phyloP scores from a whole-genome alignment of 1,140 invertebrate species.

The Scaptodrosophila lebanonensis region DNA sequence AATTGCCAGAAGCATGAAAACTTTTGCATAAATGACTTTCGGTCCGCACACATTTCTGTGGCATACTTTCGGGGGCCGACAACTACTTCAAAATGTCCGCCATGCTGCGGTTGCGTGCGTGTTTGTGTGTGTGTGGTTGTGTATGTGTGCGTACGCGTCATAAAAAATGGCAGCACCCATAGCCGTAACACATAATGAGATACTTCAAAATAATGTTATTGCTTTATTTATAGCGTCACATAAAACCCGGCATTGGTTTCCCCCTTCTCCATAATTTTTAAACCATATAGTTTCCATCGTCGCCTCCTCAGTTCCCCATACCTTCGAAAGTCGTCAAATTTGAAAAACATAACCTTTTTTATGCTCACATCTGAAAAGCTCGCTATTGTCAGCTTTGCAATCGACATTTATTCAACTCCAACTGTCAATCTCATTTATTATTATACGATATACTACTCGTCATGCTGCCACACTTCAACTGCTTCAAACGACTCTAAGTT shows the following conservation, averaged over 20 bases:
- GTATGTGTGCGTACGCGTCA: constrained; percentile 24
- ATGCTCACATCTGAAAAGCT: constrained; percentile 34
- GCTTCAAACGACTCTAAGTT: no score
- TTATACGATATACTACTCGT: no score
- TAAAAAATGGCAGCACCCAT: constrained; percentile 64
- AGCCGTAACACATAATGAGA: constrained; percentile 70
- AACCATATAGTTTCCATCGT: no score
- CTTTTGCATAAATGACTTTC: constrained; percentile 64
- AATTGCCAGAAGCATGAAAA: constrained; percentile 57
- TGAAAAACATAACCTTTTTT: constrained; percentile 29
- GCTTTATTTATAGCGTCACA: constrained; percentile 68
- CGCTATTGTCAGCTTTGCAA: no score
- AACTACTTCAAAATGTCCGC: constrained; percentile 55
- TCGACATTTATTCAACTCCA: constrained; percentile 46
- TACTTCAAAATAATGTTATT: constrained; percentile 74
- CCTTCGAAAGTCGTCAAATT: no score
- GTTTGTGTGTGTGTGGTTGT: constrained; percentile 19
- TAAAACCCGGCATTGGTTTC: constrained; percentile 49
- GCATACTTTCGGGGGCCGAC: constrained; percentile 41
- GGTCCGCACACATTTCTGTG: constrained; percentile 39
- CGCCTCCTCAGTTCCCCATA: no score
- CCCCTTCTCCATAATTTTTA: constrained; percentile 11
- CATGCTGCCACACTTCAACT: no score
- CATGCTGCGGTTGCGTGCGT: no score
- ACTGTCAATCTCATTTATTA: no score